Evolutionary conservation across 2,113 vertebrate species (phyloP).

Genomic region (Calidris pugnax): DNA sequence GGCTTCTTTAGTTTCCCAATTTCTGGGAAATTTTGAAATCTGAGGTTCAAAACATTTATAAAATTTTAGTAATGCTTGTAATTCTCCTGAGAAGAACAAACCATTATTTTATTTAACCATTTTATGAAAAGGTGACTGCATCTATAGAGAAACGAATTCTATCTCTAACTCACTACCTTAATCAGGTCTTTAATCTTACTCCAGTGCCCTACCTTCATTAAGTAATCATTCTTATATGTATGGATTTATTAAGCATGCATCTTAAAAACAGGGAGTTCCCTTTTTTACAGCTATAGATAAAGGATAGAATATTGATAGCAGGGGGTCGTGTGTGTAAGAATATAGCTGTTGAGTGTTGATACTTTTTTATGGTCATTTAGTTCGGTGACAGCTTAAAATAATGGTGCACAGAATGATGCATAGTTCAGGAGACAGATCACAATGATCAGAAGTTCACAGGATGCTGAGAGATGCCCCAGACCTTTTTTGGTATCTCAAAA

Average conservation of each 20-base stretch:
- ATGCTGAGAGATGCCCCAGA: not conserved
- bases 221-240: not conserved
- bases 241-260: not conserved
- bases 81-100: not conserved
- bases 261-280: not conserved
- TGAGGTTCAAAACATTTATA: not conserved
- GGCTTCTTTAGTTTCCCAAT: not conserved
- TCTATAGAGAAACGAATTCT: not conserved
- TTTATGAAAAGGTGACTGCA: not conserved
- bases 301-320: not conserved
- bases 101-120: not conserved
- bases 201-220: not conserved
- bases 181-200: not conserved
- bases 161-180: not conserved
- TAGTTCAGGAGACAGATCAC: not conserved
- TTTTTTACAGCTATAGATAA: not conserved
- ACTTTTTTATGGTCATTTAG: not conserved
- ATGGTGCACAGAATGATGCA: not conserved
- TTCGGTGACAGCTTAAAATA: not conserved
- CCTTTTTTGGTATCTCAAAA: not conserved
- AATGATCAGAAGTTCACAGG: not conserved
- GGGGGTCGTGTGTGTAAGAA: not conserved
- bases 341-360: not conserved
- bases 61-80: not conserved
- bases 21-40: slow-evolving; percentile 22